These are phyloP conservation scores for Muntiacus reevesi DNA, from an alignment of 2,113 vertebrate species.

Conservation along the genomic window DNA sequence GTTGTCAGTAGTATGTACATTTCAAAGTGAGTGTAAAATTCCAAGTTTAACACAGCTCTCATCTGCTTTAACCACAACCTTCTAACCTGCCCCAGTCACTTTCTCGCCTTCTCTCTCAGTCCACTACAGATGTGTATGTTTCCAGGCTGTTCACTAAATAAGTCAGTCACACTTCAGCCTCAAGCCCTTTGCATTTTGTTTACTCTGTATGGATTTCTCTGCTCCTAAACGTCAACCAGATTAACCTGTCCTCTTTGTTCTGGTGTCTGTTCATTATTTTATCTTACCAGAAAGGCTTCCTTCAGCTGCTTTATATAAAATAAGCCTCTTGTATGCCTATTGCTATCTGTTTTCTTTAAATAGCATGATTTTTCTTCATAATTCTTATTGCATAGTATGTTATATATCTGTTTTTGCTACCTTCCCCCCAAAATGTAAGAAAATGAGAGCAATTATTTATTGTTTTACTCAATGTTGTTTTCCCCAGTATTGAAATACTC, in stretches of 20 bases:
- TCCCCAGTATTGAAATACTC: neutral
- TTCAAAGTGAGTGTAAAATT: neutral
- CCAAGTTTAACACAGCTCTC: neutral
- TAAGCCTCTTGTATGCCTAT: neutral
- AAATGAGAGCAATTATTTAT: neutral
- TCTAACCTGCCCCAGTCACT: neutral
- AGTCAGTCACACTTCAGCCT: neutral
- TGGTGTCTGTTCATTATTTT: neutral
- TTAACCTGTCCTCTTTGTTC: neutral
- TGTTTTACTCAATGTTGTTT: neutral
- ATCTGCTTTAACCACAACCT: neutral
- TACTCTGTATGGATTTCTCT: neutral
- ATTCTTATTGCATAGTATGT: neutral
- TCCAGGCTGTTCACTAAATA: neutral
- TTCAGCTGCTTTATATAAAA: neutral
- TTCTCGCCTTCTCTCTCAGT: neutral
- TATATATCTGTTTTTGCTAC: neutral
- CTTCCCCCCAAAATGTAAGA: neutral
- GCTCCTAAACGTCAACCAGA: neutral
- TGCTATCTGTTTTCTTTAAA: neutral
- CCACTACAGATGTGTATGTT: no score
- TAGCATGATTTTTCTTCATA: neutral
- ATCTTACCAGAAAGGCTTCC: neutral
- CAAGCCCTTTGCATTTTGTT: neutral
- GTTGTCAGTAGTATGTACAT: neutral